phyloP scores from a whole-genome alignment of 2,113 vertebrate species.

The Bolborhynchus lineola region DNA sequence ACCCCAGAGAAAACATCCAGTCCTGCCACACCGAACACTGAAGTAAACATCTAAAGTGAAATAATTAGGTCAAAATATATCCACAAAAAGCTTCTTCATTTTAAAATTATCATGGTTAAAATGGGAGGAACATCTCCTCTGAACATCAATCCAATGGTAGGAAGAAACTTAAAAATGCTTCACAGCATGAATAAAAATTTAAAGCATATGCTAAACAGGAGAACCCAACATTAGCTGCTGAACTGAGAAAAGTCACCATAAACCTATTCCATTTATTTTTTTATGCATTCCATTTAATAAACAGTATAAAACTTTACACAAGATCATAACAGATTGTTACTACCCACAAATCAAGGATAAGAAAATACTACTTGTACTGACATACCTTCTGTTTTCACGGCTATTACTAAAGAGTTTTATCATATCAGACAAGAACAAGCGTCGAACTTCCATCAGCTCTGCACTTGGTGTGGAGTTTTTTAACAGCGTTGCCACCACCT shows the following conservation, averaged over 20 bases:
- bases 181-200: not conserved
- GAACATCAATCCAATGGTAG: not conserved
- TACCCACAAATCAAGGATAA: not conserved
- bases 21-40: slow-evolving; percentile 99
- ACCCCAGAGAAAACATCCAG: slow-evolving; percentile 99
- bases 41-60: slow-evolving; percentile 87
- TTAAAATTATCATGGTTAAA: not conserved
- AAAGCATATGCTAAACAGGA: not conserved
- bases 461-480: slow-evolving; percentile 95
- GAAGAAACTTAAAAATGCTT: not conserved
- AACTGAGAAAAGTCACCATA: not conserved
- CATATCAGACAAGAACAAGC: slow-evolving; percentile 98
- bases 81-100: not conserved
- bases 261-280: not conserved
- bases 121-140: not conserved
- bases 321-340: not conserved
- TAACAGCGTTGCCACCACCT: slow-evolving; percentile 95
- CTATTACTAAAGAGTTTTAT: slow-evolving; percentile 99
- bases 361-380: not conserved
- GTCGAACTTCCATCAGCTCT: slow-evolving; percentile 98
- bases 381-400: slow-evolving; percentile 95
- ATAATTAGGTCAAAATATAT: slow-evolving; percentile 53
- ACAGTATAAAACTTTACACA: not conserved
- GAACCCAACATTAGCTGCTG: not conserved
- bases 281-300: not conserved